Evolutionary conservation across 2,797 vertebrate genomes (phyloP).

Genomic region (Manis crassicaudata): DNA sequence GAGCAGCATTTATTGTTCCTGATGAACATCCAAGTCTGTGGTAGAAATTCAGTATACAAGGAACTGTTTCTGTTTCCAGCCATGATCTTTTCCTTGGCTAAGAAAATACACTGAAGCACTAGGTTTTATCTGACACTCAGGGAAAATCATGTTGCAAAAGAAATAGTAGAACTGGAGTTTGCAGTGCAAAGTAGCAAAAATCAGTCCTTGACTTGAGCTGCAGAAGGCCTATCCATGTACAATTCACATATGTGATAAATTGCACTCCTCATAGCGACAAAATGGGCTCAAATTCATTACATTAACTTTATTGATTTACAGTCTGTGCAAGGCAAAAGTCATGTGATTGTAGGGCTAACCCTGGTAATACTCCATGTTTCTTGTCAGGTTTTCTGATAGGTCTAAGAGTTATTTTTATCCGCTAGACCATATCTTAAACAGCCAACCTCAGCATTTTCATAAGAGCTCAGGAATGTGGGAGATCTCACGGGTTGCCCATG

Average conservation of each 20-base stretch:
- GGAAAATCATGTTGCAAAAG: conserved; percentile 29
- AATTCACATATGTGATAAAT: conserved; percentile 18
- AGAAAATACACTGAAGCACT: neutral
- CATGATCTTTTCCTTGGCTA: neutral
- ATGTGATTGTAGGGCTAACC: conserved; percentile 59
- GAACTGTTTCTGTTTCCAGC: neutral
- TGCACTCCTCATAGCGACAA: neutral
- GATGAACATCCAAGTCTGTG: neutral
- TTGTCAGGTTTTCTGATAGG: conserved; percentile 59
- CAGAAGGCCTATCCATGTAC: neutral
- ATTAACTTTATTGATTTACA: conserved; percentile 75
- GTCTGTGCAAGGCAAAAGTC: conserved; percentile 67
- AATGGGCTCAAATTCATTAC: conserved; percentile 44
- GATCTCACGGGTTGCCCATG: neutral
- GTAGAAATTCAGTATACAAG: neutral
- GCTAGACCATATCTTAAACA: neutral
- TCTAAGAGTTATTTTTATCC: conserved; percentile 9
- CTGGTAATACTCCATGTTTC: conserved; percentile 51
- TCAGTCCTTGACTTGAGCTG: conserved; percentile 28
- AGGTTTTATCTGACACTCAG: conserved; percentile 47
- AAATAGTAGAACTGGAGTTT: neutral
- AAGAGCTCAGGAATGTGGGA: neutral
- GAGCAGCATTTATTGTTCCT: neutral
- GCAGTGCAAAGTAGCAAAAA: conserved; percentile 51
- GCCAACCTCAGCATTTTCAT: conserved; percentile 50